phyloP scores from a whole-genome alignment of 23 tunicate species.

The Clavelina lepadiformis region DNA sequence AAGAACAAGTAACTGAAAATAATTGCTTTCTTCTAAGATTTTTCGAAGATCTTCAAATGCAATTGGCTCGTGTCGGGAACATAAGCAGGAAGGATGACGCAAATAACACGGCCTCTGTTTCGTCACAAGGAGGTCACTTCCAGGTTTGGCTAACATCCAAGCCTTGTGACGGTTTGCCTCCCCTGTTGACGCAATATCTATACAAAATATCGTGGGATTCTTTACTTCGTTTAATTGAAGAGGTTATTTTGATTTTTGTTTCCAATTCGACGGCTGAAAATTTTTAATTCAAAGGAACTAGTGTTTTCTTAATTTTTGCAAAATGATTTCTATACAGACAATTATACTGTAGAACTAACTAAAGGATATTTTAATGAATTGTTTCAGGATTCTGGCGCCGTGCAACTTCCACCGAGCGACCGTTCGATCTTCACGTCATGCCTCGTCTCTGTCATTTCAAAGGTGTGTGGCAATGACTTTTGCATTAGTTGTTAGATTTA shows the following conservation, averaged over 20 bases:
- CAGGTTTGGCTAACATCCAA: conserved; percentile 74
- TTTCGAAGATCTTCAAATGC: conserved; percentile 68
- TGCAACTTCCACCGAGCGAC: not conserved
- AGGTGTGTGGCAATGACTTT: conserved; percentile 3
- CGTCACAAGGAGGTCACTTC: conserved; percentile 47
- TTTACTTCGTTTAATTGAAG: conserved; percentile 32
- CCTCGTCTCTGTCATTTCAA: conserved; percentile 15
- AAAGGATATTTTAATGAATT: too few species aligned
- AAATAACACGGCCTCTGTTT: conserved; percentile 5
- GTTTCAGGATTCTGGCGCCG: not conserved
- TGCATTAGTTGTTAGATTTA: too few species aligned
- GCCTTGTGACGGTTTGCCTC: conserved; percentile 36
- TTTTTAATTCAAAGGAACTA: too few species aligned
- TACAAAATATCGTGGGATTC: conserved; percentile 89
- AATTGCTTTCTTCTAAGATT: conserved; percentile 24
- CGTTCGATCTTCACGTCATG: conserved; percentile 34
- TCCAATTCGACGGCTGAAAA: too few species aligned
- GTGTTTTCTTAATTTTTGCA: too few species aligned
- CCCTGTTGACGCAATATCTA: conserved; percentile 68
- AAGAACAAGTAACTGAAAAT: not conserved
- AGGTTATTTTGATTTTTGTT: too few species aligned
- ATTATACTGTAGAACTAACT: too few species aligned
- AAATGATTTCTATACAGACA: too few species aligned
- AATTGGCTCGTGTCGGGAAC: conserved; percentile 78
- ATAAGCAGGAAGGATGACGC: conserved; percentile 43